Evolutionary conservation across 2,797 vertebrate species (phyloP).

Genomic region (Malurus leucopterus): DNA sequence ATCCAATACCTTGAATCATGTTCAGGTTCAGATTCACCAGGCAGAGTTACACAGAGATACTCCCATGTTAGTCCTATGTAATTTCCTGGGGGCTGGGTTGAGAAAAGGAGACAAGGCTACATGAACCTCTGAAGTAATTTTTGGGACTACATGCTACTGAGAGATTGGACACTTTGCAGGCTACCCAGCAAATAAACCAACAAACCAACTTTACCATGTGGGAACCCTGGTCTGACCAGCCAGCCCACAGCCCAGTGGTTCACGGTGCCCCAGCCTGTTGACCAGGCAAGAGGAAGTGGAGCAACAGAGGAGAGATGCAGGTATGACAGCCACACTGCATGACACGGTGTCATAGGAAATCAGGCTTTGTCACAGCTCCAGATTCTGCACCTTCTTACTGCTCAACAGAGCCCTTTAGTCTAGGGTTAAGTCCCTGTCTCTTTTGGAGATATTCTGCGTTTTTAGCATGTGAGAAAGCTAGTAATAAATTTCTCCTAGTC

Average conservation of each 20-base stretch:
- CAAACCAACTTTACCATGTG: background rate
- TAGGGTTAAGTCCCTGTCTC: accelerated
- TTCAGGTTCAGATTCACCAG: background rate
- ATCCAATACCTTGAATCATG: background rate
- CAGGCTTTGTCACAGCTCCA: background rate
- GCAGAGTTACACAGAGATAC: background rate
- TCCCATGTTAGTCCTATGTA: background rate
- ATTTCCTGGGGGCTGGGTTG: background rate
- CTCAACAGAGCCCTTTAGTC: accelerated
- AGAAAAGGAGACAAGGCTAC: background rate
- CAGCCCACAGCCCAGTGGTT: background rate
- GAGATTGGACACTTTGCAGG: background rate
- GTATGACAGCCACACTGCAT: accelerated
- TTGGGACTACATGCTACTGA: background rate
- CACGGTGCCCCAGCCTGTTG: background rate
- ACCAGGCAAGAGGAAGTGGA: background rate
- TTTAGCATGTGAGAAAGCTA: background rate
- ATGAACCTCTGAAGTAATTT: background rate
- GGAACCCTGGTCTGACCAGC: background rate
- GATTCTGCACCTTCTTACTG: background rate
- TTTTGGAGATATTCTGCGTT: background rate
- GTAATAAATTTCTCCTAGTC: background rate
- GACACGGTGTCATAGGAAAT: accelerated
- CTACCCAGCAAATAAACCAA: background rate
- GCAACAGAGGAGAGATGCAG: background rate